Percentiles rank a stretch among this genome's conserved stretches.
Conservation (phyloP, 2,888 invertebrate species). For the Ectobius pallidus region DNA sequence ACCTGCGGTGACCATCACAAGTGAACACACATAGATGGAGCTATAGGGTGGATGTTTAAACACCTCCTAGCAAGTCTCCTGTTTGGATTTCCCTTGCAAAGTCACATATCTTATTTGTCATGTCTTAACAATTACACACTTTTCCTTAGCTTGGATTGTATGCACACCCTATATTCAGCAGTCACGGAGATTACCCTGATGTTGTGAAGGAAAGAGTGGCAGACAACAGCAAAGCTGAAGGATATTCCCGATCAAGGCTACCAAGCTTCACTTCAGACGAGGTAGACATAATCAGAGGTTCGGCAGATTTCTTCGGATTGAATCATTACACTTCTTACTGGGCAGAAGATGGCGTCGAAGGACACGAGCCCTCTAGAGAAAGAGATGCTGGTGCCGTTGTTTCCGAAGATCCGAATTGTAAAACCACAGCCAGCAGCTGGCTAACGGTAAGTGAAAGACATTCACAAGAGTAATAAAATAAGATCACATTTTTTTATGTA, state of each 20-base stretch:
- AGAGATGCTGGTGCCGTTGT: constrained; percentile 56
- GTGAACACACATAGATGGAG: too few species aligned
- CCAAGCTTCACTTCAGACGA: constrained; percentile 61
- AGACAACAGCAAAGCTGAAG: constrained; percentile 55
- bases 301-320: constrained; percentile 49
- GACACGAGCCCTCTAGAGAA: constrained; percentile 46
- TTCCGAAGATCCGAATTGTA: constrained; percentile 57
- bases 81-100: too few species aligned
- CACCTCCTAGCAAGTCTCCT: too few species aligned
- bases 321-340: constrained; percentile 50
- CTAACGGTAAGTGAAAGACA: constrained; percentile 51
- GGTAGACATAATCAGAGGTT: constrained; percentile 56
- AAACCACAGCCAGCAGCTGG: constrained; percentile 56
- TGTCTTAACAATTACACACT: too few species aligned
- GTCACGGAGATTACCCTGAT: constrained; percentile 59
- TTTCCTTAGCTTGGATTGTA: constrained; percentile 59
- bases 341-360: not conserved
- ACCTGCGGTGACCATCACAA: too few species aligned
- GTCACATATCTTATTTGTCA: too few species aligned
- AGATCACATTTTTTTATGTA: not conserved
- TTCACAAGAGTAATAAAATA: not conserved
- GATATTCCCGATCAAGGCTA: constrained; percentile 55
- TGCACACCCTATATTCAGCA: constrained; percentile 57
- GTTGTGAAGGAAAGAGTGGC: constrained; percentile 57
- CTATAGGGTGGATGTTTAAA: too few species aligned